phyloP scores from a whole-genome alignment of 1,140 invertebrate genomes.

The Portunus trituberculatus region DNA sequence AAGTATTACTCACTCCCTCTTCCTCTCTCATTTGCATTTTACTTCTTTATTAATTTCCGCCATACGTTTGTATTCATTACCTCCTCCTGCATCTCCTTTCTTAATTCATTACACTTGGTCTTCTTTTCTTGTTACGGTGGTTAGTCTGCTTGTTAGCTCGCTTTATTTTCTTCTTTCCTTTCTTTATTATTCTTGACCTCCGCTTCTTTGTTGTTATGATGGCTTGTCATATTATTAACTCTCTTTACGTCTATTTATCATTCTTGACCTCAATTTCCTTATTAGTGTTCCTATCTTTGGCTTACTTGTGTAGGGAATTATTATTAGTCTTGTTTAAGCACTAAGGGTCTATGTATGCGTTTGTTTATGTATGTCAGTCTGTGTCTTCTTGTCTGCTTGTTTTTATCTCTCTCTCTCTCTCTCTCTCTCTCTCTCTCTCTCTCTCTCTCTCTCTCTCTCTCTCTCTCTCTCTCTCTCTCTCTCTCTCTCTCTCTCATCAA shows the following conservation, averaged over 20 bases:
- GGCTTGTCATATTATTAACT: too few relatives aligned
- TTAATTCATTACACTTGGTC: neutral
- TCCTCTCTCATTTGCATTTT: neutral
- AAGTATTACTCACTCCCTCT: neutral
- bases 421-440: neutral
- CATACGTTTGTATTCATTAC: neutral
- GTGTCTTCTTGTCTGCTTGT: slow-evolving; percentile 35
- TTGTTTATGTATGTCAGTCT: slow-evolving; percentile 31
- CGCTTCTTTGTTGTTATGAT: too few relatives aligned
- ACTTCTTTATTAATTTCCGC: neutral
- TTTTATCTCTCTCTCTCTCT: neutral
- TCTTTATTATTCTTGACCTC: neutral
- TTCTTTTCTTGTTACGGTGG: too few relatives aligned
- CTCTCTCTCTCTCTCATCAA: too few relatives aligned
- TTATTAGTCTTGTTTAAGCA: too few relatives aligned
- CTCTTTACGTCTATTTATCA: too few relatives aligned
- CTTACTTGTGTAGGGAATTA: too few relatives aligned
- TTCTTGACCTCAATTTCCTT: too few relatives aligned
- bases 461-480: too few relatives aligned
- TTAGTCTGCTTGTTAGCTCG: neutral
- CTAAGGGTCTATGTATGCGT: slow-evolving; percentile 18
- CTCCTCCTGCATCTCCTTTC: neutral
- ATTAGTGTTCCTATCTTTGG: too few relatives aligned
- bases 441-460: too few relatives aligned
- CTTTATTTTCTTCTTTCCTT: neutral